Conservation (phyloP, 2,888 invertebrate species). For the Druceiella hillmani region DNA sequence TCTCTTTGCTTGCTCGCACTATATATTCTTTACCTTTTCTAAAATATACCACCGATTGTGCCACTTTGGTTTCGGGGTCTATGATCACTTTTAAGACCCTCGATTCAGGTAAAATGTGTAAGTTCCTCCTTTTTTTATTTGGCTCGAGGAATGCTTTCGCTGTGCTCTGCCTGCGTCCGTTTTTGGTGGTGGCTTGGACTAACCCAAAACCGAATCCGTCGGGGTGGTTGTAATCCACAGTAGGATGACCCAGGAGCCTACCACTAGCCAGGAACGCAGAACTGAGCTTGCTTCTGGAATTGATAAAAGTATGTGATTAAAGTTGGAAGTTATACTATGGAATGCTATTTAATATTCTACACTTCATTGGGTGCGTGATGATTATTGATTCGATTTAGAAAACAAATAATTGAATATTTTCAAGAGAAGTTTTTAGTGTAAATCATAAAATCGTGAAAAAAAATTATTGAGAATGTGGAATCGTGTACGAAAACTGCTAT, state of each 20-base stretch:
- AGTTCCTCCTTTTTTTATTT: slow-evolving; percentile 48
- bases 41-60: slow-evolving; percentile 36
- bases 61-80: slow-evolving; percentile 46
- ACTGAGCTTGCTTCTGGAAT: slow-evolving; percentile 49
- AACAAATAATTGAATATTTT: no score
- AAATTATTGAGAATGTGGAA: no score
- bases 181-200: slow-evolving; percentile 42
- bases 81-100: slow-evolving; percentile 55
- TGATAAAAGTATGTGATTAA: no score
- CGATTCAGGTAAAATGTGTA: slow-evolving; percentile 51
- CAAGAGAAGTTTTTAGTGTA: no score
- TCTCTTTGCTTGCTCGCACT: slow-evolving; percentile 34
- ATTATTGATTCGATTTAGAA: no score
- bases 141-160: slow-evolving; percentile 55
- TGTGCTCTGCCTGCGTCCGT: slow-evolving; percentile 49
- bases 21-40: slow-evolving; percentile 41
- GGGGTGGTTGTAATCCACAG: slow-evolving; percentile 67
- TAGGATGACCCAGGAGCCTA: slow-evolving; percentile 55
- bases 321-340: no score
- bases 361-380: no score
- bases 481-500: no score
- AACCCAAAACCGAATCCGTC: slow-evolving; percentile 52
- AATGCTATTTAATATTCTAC: no score
- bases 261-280: slow-evolving; percentile 62
- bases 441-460: no score